These are phyloP conservation scores for Naja naja DNA, from an alignment of 2,113 vertebrate genomes.

Conservation along the genomic window DNA sequence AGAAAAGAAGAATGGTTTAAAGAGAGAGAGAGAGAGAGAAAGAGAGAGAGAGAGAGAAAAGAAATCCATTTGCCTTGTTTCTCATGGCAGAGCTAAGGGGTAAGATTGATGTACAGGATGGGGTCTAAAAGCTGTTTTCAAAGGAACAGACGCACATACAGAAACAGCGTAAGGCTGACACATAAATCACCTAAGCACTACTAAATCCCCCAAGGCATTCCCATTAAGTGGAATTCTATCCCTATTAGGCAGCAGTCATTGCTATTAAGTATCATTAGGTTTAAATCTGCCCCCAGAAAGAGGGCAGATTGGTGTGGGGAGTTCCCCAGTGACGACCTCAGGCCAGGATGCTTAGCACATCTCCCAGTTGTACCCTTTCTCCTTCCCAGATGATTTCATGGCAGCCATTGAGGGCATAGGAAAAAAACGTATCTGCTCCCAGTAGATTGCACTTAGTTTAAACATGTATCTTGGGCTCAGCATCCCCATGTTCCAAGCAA, in stretches of 20 bases:
- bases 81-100: conserved; percentile 54
- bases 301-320: conserved; percentile 60
- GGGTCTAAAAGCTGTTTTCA: conserved; percentile 43
- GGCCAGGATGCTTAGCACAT: conserved; percentile 53
- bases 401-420: conserved; percentile 45
- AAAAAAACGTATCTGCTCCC: conserved; percentile 55
- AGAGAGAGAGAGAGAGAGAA: too few relatives aligned
- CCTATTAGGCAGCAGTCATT: conserved; percentile 48
- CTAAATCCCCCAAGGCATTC: conserved; percentile 58
- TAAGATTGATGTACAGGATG: conserved; percentile 38
- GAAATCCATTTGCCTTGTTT: conserved; percentile 20
- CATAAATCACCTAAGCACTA: conserved; percentile 40
- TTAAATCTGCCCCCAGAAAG: conserved; percentile 68
- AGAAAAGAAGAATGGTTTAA: not conserved
- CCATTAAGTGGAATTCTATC: conserved; percentile 38
- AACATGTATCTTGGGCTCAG: conserved; percentile 56
- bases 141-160: conserved; percentile 57
- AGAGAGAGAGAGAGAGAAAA: conserved; percentile 10
- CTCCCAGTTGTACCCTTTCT: conserved; percentile 44
- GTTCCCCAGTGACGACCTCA: conserved; percentile 51
- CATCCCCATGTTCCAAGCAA: conserved; percentile 40
- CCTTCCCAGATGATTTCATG: conserved; percentile 44
- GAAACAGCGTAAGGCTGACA: conserved; percentile 59
- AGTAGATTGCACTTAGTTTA: conserved; percentile 56
- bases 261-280: conserved; percentile 63